Base-by-base conservation (phyloP, 92 coral and sea anemone species). In the Porites divaricata region DNA sequence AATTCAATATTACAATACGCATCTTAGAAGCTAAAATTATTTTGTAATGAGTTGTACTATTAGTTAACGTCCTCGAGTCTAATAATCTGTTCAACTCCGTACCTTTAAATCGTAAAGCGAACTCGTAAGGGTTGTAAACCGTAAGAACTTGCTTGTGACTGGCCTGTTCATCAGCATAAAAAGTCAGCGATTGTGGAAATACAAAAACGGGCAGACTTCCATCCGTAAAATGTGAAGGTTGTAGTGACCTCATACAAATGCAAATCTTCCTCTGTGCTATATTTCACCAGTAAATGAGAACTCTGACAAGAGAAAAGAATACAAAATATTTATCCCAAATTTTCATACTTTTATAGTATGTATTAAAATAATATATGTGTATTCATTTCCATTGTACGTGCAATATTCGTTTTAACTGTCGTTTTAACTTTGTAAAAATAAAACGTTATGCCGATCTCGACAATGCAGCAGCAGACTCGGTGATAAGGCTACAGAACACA, bases 201-300 rank as follows among this genome's bases (percentile, higher is more conserved):
- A 96, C 98, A 83, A 96, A 96, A 8, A 96, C 98, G 80, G 99
- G 99, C 54, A 96, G 93, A 85, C 94, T 89, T 88, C 99, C 98
- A 96, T 96, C 99, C 77, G 95, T 96, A 87, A 95, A 90, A 91
- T 96, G 93, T 24, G 98, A 94, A 64, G 95, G 90, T 86, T 94
- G 96, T 87, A 93, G 86, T 90, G 99, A 92, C 99, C 95, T 96
- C 99, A 96, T 96, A 91, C 93, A 96, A 85, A 62, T 26, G 72
- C 2, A 19, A 45, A 50, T 22, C 70, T 81, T 25, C 13, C 24
- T 54, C 59, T 2, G 12, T 54, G 59, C 59, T 15, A 56, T 54
- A 35, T 35, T 35, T 35, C 45, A 35, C 45, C 45, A 4, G 45
- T 35, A 35, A 35, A 35, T 6, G 45, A 35, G 45, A 35, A 35